These are phyloP conservation scores for Nemurella pictetii DNA, from an alignment of 2,888 invertebrate genomes.

Conservation along the genomic window DNA sequence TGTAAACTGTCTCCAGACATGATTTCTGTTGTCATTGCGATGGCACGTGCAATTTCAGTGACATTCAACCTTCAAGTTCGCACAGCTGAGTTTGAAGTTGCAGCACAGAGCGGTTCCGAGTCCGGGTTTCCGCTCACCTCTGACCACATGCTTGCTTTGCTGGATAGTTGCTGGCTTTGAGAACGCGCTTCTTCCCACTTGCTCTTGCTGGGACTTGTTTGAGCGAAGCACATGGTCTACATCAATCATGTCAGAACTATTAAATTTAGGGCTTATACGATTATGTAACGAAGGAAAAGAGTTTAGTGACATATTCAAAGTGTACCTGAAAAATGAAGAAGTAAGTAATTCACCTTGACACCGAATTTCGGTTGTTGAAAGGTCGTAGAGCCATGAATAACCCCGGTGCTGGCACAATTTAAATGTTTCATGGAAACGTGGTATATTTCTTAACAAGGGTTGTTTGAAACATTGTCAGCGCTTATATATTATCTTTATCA, in stretches of 20 bases:
- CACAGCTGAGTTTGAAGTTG: too few relatives aligned
- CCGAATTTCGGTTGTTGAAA: neutral
- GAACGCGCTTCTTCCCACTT: neutral
- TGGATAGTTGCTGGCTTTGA: neutral
- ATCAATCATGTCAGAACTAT: neutral
- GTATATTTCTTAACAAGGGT: too few relatives aligned
- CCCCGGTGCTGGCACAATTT: too few relatives aligned
- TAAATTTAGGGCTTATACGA: neutral
- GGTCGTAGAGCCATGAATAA: neutral
- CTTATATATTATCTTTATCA: too few relatives aligned
- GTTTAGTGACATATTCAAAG: neutral
- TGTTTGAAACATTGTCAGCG: too few relatives aligned
- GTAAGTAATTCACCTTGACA: neutral
- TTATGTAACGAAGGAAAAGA: slow-evolving; percentile 13
- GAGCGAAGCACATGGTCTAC: neutral
- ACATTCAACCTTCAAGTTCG: too few relatives aligned
- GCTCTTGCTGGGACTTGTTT: neutral
- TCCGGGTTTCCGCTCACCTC: neutral
- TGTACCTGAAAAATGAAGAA: neutral
- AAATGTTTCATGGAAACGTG: too few relatives aligned
- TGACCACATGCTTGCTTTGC: too few relatives aligned
- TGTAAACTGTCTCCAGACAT: neutral
- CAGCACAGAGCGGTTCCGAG: too few relatives aligned
- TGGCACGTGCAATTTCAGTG: neutral
- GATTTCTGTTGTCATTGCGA: neutral